Evolutionary conservation across 1,140 invertebrate genomes (phyloP), one percentile per base, ranked within the genome.

Genomic region (Platyscapa corneri): DNA sequence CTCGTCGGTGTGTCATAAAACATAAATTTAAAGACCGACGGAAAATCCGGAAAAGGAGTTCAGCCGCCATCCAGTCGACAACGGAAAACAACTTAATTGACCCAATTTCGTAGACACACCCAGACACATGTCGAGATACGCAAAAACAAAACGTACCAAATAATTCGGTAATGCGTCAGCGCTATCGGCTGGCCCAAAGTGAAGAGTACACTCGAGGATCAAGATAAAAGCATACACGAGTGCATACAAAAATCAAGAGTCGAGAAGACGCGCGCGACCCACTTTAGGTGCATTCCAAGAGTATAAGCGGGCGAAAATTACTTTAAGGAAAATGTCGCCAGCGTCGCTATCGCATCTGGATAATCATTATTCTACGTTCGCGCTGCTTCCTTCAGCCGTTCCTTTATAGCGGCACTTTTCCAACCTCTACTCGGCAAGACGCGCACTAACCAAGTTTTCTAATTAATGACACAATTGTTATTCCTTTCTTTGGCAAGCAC

Each of bases 1-100:
- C n/a, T n/a, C n/a, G n/a, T n/a, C n/a, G n/a, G n/a, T n/a, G n/a
- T n/a, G n/a, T n/a, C n/a, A n/a, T n/a, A n/a, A n/a, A n/a, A n/a
- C n/a, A n/a, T n/a, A n/a, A n/a, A n/a, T n/a, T n/a, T n/a, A n/a
- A n/a, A n/a, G n/a, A n/a, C n/a, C n/a, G n/a, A n/a, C n/a, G n/a
- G n/a, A n/a, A n/a, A n/a, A n/a, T n/a, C n/a, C n/a, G n/a, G n/a
- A n/a, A n/a, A n/a, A n/a, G n/a, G n/a, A n/a, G n/a, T n/a, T n/a
- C n/a, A n/a, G n/a, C n/a, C n/a, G 42, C 42, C 42, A 46, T 46
- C 5, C 42, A 46, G 12, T 12, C 42, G 12, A 46, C 42, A 5
- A 46, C 42, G 46, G 30, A 32, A 14, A n/a, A 64, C 42, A 84
- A 79, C 56, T 70, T 79, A 84, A 84, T 84, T 79, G 83, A 84